Evolutionary conservation across 2,888 invertebrate species (phyloP).

Genomic region (Gortyna flavago): DNA sequence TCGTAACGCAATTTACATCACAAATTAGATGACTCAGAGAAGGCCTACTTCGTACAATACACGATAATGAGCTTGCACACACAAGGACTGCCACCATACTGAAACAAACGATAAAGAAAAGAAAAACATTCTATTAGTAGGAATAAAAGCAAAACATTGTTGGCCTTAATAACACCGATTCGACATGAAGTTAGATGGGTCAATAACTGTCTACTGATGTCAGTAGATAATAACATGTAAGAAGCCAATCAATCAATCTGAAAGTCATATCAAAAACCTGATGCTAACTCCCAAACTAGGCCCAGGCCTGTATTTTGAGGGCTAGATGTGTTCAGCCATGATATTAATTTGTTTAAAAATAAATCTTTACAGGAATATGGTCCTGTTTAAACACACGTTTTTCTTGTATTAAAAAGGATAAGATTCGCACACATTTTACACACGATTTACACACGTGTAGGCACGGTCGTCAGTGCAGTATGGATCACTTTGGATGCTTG

Average conservation of each 20-base stretch:
- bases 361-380: not conserved
- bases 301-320: not conserved
- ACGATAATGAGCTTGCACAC: not conserved
- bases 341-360: not conserved
- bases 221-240: not conserved
- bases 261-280: not conserved
- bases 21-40: slow-evolving; percentile 46
- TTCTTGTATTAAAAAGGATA: too few relatives aligned
- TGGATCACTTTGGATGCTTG: too few relatives aligned
- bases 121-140: not conserved
- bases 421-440: too few relatives aligned
- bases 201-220: not conserved
- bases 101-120: not conserved
- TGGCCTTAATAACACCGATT: not conserved
- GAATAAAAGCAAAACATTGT: not conserved
- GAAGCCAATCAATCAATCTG: not conserved
- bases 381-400: too few relatives aligned
- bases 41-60: slow-evolving; percentile 24
- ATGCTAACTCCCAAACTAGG: not conserved
- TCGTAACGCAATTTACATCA: slow-evolving; percentile 35
- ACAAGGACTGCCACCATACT: not conserved
- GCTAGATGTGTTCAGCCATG: not conserved
- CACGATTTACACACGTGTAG: too few relatives aligned
- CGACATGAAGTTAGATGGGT: not conserved
- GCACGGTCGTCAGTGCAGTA: too few relatives aligned